Evolutionary conservation across 2,888 invertebrate species (phyloP).

Genomic region (Leptinotarsa peninsularis): DNA sequence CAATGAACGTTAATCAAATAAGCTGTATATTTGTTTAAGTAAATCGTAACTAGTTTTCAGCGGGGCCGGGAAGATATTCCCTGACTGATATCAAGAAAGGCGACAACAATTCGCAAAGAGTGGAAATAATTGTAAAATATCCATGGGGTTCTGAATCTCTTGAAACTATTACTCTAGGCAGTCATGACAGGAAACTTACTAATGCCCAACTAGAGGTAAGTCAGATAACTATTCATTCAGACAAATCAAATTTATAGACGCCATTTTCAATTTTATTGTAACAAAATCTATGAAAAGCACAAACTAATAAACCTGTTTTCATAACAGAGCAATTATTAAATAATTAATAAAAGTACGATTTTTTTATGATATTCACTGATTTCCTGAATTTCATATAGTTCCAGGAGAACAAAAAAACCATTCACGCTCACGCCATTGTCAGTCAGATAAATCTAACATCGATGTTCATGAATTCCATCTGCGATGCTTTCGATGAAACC

Average conservation of each 20-base stretch:
- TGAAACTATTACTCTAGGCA: slow-evolving; percentile 71
- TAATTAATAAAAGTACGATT: too few relatives aligned
- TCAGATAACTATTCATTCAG: background rate
- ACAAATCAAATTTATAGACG: too few relatives aligned
- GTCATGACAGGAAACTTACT: slow-evolving; percentile 49
- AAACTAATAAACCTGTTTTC: too few relatives aligned
- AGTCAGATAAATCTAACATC: slow-evolving; percentile 69
- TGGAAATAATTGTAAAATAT: slow-evolving; percentile 76
- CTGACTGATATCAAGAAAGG: slow-evolving; percentile 71
- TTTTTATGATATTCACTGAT: too few relatives aligned
- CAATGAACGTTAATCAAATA: too few relatives aligned
- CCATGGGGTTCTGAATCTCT: slow-evolving; percentile 73
- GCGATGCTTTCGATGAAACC: slow-evolving; percentile 71
- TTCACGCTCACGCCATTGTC: slow-evolving; percentile 63
- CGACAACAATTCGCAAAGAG: slow-evolving; percentile 64
- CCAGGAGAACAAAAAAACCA: slow-evolving; percentile 61
- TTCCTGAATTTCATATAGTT: slow-evolving; percentile 54
- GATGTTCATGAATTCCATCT: slow-evolving; percentile 70
- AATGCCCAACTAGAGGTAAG: slow-evolving; percentile 53
- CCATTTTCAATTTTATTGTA: too few relatives aligned
- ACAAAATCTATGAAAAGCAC: too few relatives aligned
- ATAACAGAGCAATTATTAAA: too few relatives aligned
- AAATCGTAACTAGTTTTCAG: slow-evolving; percentile 70
- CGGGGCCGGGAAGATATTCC: slow-evolving; percentile 78
- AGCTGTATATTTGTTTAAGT: background rate